Percentiles rank a stretch among this genome's conserved stretches.
phyloP scores from a whole-genome alignment of 2,888 invertebrate genomes.

The Eugnorisma glareosa region DNA sequence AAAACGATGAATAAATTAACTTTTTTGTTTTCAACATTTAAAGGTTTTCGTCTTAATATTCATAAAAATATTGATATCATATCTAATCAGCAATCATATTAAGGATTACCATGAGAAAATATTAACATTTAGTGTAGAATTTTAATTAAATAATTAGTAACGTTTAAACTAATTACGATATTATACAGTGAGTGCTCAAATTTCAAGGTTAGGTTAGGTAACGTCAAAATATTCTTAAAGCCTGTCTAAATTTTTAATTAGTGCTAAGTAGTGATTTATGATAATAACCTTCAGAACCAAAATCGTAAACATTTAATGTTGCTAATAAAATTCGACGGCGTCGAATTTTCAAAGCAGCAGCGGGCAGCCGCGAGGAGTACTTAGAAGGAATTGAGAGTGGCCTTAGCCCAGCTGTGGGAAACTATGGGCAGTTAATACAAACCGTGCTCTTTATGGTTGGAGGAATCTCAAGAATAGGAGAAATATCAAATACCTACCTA shows the following conservation, averaged over 20 bases:
- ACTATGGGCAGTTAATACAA: neutral
- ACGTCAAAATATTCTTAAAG: conserved; percentile 8
- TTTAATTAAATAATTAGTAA: conserved; percentile 47
- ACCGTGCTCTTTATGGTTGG: neutral
- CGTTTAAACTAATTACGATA: conserved; percentile 37
- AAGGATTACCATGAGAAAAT: conserved; percentile 32
- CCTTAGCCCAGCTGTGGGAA: neutral
- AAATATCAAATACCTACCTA: neutral
- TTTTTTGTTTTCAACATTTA: conserved; percentile 13
- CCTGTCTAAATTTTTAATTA: conserved; percentile 30
- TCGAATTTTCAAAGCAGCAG: neutral
- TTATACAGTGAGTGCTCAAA: conserved; percentile 25
- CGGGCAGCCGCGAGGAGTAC: neutral
- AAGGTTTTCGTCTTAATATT: conserved; percentile 5
- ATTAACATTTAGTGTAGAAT: conserved; percentile 48
- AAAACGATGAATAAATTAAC: neutral
- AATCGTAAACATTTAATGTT: neutral
- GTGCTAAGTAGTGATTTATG: conserved; percentile 13
- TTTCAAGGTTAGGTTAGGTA: conserved; percentile 49
- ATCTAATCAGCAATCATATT: conserved; percentile 15
- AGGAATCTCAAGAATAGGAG: neutral
- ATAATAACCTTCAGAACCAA: neutral
- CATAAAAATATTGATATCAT: conserved; percentile 6
- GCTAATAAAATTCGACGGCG: neutral
- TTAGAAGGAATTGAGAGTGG: no score